Evolutionary conservation across 2,797 vertebrate genomes (phyloP).

Genomic region (Anguilla marmorata): DNA sequence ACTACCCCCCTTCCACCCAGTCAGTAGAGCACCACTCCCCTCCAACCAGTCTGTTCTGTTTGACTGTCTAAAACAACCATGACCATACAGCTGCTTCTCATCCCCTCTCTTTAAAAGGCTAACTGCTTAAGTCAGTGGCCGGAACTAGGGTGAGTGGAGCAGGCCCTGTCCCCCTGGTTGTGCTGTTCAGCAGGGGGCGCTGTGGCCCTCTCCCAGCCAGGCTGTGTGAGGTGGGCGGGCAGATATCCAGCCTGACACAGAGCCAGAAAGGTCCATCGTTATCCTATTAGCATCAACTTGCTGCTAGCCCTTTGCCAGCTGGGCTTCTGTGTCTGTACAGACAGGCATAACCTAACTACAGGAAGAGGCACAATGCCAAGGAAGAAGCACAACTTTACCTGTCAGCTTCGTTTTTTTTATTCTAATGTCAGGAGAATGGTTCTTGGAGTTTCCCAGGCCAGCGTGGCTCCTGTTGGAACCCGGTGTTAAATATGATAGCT

Average conservation of each 20-base stretch:
- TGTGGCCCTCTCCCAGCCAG: neutral
- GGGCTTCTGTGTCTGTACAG: neutral
- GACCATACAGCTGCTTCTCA: neutral
- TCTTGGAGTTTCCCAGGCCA: neutral
- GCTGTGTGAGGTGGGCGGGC: neutral
- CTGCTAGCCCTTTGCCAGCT: neutral
- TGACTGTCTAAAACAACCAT: too few species aligned
- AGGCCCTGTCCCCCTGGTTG: neutral
- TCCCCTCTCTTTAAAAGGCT: neutral
- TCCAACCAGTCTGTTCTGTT: neutral
- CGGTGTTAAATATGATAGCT: neutral
- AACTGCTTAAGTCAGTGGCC: neutral
- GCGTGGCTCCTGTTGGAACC: neutral
- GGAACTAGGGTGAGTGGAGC: neutral
- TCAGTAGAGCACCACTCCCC: constrained; percentile 53
- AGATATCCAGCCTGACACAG: neutral
- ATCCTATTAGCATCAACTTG: too few species aligned
- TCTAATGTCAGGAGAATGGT: neutral
- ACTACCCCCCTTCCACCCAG: constrained; percentile 72
- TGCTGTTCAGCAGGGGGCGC: neutral
- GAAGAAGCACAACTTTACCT: neutral
- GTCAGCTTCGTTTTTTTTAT: neutral
- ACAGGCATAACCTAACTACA: neutral
- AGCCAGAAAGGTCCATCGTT: neutral
- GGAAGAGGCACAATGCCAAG: neutral